phyloP scores from a whole-genome alignment of 2,888 invertebrate genomes.

The Euzophera pinguis region DNA sequence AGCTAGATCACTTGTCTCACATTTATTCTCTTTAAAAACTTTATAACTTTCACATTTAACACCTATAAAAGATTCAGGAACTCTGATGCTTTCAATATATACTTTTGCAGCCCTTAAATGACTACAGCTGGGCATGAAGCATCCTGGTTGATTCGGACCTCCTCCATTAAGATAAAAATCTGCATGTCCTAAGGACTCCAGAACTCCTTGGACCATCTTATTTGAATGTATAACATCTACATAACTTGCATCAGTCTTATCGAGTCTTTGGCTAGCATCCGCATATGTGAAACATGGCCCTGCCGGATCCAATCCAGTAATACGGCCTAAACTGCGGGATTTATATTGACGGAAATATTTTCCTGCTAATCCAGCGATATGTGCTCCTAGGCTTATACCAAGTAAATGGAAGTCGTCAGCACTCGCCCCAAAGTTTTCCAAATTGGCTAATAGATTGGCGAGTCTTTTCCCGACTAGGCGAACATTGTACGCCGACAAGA shows the following conservation, averaged over 20 bases:
- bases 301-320: conserved; percentile 73
- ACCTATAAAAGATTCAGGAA: conserved; percentile 63
- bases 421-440: conserved; percentile 64
- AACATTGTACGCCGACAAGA: conserved; percentile 64
- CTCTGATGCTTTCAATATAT: conserved; percentile 60
- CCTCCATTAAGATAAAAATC: conserved; percentile 88
- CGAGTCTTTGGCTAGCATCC: conserved; percentile 61
- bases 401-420: conserved; percentile 75
- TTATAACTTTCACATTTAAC: conserved; percentile 61
- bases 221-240: conserved; percentile 71
- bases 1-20: conserved; percentile 51
- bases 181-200: conserved; percentile 82
- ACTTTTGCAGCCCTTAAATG: conserved; percentile 68
- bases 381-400: conserved; percentile 81
- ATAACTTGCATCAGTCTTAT: conserved; percentile 65
- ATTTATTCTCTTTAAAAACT: conserved; percentile 56
- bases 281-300: conserved; percentile 72
- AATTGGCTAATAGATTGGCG: conserved; percentile 70
- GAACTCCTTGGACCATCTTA: conserved; percentile 66
- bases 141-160: conserved; percentile 84
- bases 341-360: conserved; percentile 67
- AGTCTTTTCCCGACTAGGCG: conserved; percentile 74
- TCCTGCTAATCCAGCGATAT: conserved; percentile 75
- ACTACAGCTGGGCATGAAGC: conserved; percentile 75
- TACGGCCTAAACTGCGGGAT: conserved; percentile 56